A percentile compares a stretch with the other conserved stretches of the same genome.
Conservation (phyloP, 2,113 vertebrate genomes). For the Charina bottae region DNA sequence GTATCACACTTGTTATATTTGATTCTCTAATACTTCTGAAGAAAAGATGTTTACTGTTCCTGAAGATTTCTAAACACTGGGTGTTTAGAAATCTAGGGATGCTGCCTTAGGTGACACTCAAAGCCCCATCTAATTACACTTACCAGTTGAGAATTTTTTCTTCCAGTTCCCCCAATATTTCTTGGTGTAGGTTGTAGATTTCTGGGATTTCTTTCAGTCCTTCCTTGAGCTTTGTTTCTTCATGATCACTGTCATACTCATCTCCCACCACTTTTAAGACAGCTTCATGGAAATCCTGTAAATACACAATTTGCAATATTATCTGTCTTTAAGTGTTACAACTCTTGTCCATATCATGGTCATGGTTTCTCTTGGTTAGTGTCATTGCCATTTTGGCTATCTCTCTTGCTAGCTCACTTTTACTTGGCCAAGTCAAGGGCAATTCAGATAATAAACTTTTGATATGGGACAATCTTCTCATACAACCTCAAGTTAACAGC, state of each 20-base stretch:
- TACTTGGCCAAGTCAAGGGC: not conserved
- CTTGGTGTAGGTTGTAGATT: conserved; percentile 83
- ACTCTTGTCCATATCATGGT: not conserved
- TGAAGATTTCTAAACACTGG: not conserved
- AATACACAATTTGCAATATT: conserved; percentile 37
- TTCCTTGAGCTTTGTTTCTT: conserved; percentile 80
- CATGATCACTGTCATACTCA: conserved; percentile 73
- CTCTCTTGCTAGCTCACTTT: not conserved
- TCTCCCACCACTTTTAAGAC: conserved; percentile 76
- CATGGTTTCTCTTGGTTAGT: not conserved
- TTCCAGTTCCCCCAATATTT: conserved; percentile 85
- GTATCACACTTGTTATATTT: not conserved
- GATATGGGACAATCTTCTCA: not conserved
- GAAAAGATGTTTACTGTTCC: not conserved
- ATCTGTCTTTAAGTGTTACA: not conserved
- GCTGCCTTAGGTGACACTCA: not conserved
- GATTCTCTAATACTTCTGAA: not conserved
- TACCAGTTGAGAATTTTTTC: conserved; percentile 85
- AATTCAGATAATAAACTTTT: not conserved
- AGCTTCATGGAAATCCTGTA: conserved; percentile 85
- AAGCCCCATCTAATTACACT: not conserved
- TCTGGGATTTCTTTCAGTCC: conserved; percentile 86
- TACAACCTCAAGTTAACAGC: not conserved
- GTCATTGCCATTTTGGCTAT: not conserved
- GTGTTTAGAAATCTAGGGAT: not conserved